phyloP scores from a whole-genome alignment of 1,140 invertebrate genomes.

The Tyrophagus putrescentiae region DNA sequence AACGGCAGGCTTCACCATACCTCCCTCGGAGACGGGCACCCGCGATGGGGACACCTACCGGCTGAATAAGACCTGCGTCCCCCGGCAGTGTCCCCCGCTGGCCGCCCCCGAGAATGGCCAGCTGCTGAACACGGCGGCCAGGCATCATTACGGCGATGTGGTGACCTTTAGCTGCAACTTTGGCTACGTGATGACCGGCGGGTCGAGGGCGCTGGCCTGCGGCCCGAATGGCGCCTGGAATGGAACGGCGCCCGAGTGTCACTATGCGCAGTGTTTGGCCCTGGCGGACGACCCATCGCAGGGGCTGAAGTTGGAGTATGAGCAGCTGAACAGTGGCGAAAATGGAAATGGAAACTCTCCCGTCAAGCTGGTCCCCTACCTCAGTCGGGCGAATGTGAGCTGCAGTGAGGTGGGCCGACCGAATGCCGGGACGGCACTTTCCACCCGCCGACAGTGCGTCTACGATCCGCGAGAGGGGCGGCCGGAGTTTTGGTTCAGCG shows the following conservation, averaged over 20 bases:
- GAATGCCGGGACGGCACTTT: conserved; percentile 58
- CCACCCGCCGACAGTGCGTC: conserved; percentile 76
- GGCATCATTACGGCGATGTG: conserved; percentile 76
- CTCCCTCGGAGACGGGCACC: conserved; percentile 63
- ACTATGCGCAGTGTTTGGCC: conserved; percentile 76
- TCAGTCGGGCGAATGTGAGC: conserved; percentile 69
- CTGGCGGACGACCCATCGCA: conserved; percentile 73
- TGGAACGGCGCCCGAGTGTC: conserved; percentile 74
- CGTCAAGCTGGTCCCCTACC: conserved; percentile 66
- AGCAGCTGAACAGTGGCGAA: neutral
- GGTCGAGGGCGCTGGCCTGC: conserved; percentile 64
- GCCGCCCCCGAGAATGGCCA: conserved; percentile 73
- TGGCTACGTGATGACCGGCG: conserved; percentile 78
- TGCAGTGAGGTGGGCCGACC: conserved; percentile 60
- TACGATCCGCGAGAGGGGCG: conserved; percentile 76
- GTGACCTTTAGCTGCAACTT: conserved; percentile 87
- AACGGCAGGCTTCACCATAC: conserved; percentile 71
- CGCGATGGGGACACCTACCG: conserved; percentile 73
- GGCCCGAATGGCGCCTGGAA: conserved; percentile 83
- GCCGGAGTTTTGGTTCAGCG: conserved; percentile 73
- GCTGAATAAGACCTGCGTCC: conserved; percentile 87
- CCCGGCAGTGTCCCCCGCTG: conserved; percentile 64
- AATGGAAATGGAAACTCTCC: conserved; percentile 31
- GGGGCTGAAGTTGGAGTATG: conserved; percentile 48
- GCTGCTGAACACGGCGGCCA: conserved; percentile 58